Evolutionary conservation across 2,888 invertebrate genomes (phyloP), one percentile per base, ranked within the genome.

Genomic region (Disparrhopalites patrizii): DNA sequence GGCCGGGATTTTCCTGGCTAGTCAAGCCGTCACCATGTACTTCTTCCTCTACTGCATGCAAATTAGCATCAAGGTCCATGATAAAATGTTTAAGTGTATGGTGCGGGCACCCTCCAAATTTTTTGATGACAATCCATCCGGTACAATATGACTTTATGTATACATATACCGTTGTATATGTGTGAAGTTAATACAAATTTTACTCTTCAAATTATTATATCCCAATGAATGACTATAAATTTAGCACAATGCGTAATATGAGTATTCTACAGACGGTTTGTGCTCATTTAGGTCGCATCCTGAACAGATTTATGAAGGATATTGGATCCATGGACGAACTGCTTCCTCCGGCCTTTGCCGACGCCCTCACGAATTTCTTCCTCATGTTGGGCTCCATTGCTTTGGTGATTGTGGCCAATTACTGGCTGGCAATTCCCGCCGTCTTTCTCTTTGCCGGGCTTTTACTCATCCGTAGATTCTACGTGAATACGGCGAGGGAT

Each of bases 291-390:
- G 90, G 91, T 33, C 84, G 90, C 20, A 87, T 92, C 73, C 82
- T 92, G 61, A 91, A 91, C 79, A 81, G 91, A 62, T 92, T 92
- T 79, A 89, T 91, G 0, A 91, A 91, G 78, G 92, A 92, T 77
- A 86, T 90, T 80, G 90, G 90, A 0, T 82, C 87, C 1, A 85
- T 91, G 56, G 90, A 90, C 76, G 90, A 90, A 79, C 80, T 85
- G 20, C 78, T 90, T 58, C 88, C 89, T 0, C 80, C 82, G 68
- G 84, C 85, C 76, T 83, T 85, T 77, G 79, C 87, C 56, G 87
- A 88, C 67, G 69, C 71, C 15, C n/a, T 77, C 77, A 82, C 85
- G 70, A 81, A 85, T 66, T 75, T 77, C 33, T 74, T 82, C 66
- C 76, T 79, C 43, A 78, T 81, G 38, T 10, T 80, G 13, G 81